Percentiles rank a stretch among this genome's conserved stretches.
These are phyloP conservation scores for Hetaerina titia DNA, from an alignment of 2,888 invertebrate genomes.

Conservation along the genomic window DNA sequence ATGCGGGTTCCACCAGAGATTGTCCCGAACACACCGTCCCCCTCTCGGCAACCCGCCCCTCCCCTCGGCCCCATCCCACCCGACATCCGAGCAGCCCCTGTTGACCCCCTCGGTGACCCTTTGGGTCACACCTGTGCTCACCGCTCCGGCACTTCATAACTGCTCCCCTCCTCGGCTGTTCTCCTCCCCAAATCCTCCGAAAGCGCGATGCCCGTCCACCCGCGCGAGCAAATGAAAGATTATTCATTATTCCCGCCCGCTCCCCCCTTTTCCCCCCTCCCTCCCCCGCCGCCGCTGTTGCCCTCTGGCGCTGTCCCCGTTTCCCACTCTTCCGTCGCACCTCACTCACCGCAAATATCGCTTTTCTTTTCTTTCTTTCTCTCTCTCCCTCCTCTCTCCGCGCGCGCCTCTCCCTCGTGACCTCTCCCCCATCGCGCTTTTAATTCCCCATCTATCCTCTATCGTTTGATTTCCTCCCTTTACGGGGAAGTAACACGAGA, in stretches of 20 bases:
- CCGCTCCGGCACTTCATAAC: neutral
- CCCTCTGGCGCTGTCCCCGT: conserved; percentile 39
- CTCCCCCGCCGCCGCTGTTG: neutral
- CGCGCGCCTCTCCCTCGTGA: neutral
- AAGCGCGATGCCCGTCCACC: neutral
- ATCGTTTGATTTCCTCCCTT: conserved; percentile 63
- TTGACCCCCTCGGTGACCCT: neutral
- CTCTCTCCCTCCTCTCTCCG: too few species aligned
- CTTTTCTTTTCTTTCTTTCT: conserved; percentile 38
- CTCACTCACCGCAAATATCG: conserved; percentile 62
- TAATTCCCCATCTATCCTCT: conserved; percentile 29
- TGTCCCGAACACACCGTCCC: neutral
- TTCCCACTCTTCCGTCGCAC: conserved; percentile 56
- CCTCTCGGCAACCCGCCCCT: neutral
- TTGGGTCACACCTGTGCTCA: neutral
- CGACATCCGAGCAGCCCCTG: neutral
- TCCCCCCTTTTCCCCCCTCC: neutral
- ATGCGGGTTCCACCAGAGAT: too few species aligned
- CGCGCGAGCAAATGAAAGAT: neutral
- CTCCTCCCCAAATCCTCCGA: neutral
- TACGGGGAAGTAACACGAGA: conserved; percentile 64
- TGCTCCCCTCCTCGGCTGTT: neutral
- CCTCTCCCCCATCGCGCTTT: neutral
- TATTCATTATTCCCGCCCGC: neutral
- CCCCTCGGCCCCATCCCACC: neutral